These are phyloP conservation scores for Imbricaverruca yamaguchii DNA, from an alignment of 2,888 invertebrate genomes.

Conservation along the genomic window DNA sequence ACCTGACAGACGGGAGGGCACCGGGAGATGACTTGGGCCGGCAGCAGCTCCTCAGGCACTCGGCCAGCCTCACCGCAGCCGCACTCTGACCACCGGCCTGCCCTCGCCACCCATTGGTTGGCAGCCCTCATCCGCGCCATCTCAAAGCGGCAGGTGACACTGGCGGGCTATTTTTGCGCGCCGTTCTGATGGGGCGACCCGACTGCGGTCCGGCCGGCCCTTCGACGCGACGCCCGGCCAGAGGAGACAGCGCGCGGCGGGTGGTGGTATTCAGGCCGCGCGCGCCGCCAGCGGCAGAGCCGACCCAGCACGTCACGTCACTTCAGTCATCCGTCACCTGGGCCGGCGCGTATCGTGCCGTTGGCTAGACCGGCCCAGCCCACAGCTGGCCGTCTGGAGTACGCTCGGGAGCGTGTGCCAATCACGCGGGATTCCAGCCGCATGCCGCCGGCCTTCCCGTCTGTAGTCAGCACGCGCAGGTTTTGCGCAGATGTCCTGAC, in stretches of 20 bases:
- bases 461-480: too few relatives aligned
- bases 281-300: neutral
- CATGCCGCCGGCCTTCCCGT: too few relatives aligned
- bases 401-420: too few relatives aligned
- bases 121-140: neutral
- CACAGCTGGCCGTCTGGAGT: too few relatives aligned
- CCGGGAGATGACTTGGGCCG: neutral
- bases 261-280: slow-evolving; percentile 10
- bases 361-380: too few relatives aligned
- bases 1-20: neutral
- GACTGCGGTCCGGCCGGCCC: neutral
- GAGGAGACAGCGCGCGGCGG: neutral
- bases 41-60: neutral
- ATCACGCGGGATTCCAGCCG: too few relatives aligned
- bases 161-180: slow-evolving; percentile 15
- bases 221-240: neutral
- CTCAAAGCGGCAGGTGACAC: neutral
- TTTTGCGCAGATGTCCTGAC: too few relatives aligned
- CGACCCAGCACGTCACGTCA: too few relatives aligned
- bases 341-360: too few relatives aligned
- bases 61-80: neutral
- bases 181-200: neutral
- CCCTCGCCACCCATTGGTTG: neutral
- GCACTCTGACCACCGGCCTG: neutral
- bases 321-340: too few relatives aligned